Evolutionary conservation across 1,140 invertebrate genomes (phyloP).

Genomic region (Mycetomoellerius zeteki): DNA sequence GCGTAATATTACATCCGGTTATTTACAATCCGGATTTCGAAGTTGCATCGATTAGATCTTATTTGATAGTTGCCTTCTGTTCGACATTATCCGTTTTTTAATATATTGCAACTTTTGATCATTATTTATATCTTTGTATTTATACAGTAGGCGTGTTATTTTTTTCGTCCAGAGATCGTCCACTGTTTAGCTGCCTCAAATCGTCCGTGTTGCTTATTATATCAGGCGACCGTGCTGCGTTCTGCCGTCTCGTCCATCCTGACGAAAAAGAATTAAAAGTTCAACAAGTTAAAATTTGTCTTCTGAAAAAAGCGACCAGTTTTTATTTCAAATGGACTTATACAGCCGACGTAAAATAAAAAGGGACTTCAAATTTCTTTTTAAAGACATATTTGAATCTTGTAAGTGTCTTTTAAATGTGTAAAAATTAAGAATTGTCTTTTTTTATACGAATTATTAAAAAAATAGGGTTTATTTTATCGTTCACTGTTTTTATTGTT

Average conservation of each 20-base stretch:
- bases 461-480: background rate
- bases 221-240: slow-evolving; percentile 85
- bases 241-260: slow-evolving; percentile 87
- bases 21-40: slow-evolving; percentile 64
- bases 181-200: slow-evolving; percentile 68
- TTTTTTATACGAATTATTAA: background rate
- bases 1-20: slow-evolving; percentile 71
- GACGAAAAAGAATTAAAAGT: slow-evolving; percentile 67
- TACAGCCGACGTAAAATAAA: slow-evolving; percentile 1
- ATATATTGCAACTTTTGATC: slow-evolving; percentile 55
- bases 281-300: slow-evolving; percentile 24
- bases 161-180: slow-evolving; percentile 69
- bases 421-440: background rate
- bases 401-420: background rate
- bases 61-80: slow-evolving; percentile 58
- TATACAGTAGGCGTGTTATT: slow-evolving; percentile 51
- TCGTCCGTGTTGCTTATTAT: slow-evolving; percentile 76
- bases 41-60: slow-evolving; percentile 46
- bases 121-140: slow-evolving; percentile 31
- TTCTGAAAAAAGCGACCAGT: background rate
- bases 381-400: background rate
- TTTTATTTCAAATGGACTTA: background rate
- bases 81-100: slow-evolving; percentile 47
- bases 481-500: background rate
- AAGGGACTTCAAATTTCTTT: background rate